Percentiles rank a stretch among this genome's conserved stretches.
Evolutionary conservation across 2,888 invertebrate species (phyloP).

Genomic region (Drosophila subquinaria): DNA sequence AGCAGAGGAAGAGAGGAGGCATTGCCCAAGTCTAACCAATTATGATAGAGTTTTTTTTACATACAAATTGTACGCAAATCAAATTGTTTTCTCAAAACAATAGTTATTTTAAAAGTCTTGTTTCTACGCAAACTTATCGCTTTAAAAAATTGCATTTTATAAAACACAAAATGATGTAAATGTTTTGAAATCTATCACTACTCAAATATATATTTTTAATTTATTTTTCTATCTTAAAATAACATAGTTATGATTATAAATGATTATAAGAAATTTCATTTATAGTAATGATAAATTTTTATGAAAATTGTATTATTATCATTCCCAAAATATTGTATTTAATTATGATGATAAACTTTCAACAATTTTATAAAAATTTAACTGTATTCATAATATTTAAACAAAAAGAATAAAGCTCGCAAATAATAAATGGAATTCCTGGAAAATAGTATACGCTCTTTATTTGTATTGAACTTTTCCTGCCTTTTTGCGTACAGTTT

Average conservation of each 20-base stretch:
- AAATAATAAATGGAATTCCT: no score
- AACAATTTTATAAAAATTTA: no score
- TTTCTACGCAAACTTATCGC: neutral
- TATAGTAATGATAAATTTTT: no score
- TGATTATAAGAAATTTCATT: no score
- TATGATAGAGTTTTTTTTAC: neutral
- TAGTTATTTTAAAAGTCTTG: neutral
- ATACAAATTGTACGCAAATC: neutral
- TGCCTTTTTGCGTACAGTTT: neutral
- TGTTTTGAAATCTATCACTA: neutral
- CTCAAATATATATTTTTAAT: neutral
- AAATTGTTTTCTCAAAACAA: neutral
- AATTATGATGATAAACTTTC: no score
- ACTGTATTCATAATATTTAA: no score
- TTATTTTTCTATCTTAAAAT: no score
- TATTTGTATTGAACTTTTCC: neutral
- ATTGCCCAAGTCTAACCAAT: neutral
- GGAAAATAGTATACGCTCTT: neutral
- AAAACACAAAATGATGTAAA: neutral
- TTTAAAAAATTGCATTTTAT: neutral
- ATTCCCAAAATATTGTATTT: no score
- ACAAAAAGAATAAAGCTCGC: no score
- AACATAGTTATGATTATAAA: no score
- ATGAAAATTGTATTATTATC: no score
- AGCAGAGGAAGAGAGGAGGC: neutral